Evolutionary conservation across 2,797 vertebrate species (phyloP), one percentile per base, ranked within the genome.

Genomic region (Enteromius trimaculatus): DNA sequence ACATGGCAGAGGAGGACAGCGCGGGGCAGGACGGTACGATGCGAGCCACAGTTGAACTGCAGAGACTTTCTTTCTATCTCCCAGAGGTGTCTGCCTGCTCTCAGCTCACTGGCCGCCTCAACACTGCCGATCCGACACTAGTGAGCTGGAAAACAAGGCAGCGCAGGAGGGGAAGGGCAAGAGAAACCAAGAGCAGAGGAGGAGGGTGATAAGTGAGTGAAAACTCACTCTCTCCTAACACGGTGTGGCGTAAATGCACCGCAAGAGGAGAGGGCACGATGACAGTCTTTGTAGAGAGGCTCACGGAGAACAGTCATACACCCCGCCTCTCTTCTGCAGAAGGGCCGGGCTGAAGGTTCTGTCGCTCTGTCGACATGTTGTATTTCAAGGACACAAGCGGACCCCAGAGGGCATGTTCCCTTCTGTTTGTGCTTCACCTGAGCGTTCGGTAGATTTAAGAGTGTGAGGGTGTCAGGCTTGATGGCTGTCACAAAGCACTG

Each of bases 1-100:
- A 95, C 94, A 95, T 94, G 82, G 89, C 91, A 26, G 77, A 21
- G 34, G 68, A 81, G 26, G 68, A 53, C 49, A 79, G 74, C 21
- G 39, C 51, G 14, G 55, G 53, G 39, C 84, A 86, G 80, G 71
- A 83, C 2, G 65, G 88, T 42, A 74, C 47, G 34, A 49, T 37
- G 47, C 53, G 77, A 60, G 86, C 80, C 84, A 82, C 17, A 82
- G 78, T 78, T 26, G 19, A 69, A 72, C 74, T 14, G 74, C 26
- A 51, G 16, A 70, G 68, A 71, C 75, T 81, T 42, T 76, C 70
- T 49, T 66, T 58, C 68, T 69, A 23, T 62, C n/a, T 17, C 69
- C n/a, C 23, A 37, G n/a, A 76, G 23, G 53, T 19, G 29, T 6
- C 71, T n/a, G 65, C 21, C 71, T 80, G 74, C 23, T 31, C 70